Evolutionary conservation across 2,888 invertebrate genomes (phyloP), one percentile per base, ranked within the genome.

Genomic region (Dryobota labecula): DNA sequence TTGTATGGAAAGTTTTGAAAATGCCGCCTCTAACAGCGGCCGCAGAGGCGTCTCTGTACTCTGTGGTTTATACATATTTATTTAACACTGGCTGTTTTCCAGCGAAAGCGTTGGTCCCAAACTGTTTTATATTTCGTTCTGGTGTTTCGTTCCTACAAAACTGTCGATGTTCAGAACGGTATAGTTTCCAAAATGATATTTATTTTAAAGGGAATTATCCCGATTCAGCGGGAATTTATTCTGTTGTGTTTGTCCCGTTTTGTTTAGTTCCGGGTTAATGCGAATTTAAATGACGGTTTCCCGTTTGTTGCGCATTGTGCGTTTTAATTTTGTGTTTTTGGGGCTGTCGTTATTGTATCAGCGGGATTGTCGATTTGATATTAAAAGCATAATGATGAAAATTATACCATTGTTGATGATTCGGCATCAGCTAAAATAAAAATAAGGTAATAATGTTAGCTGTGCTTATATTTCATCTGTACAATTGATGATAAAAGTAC

Each of bases 71-170:
- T 86, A 86, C 76, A 86, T 87, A 88, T 89, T 85, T 85, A 88
- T 89, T 84, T 79, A 11, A 78, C 74, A 66, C 83, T 89, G 89
- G 87, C 88, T 36, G 36, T 20, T n/a, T 66, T 87, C 89, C 89
- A 89, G 82, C 43, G 30, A 53, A 81, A 81, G 87, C 84, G 82
- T 84, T 71, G 79, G 56, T 67, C 53, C 24, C 51, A 36, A 80
- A 80, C 58, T 65, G 64, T 82, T 85, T 81, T 85, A 82, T 87
- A 83, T 86, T 85, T 85, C 70, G 72, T 72, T 64, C 76, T 75
- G 49, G 57, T 75, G 63, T 80, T 78, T 33, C 61, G 69, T 58
- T 33, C 30, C 56, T 43, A 69, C 78, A 77, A 79, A 84, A 82
- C 67, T 82, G 70, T 84, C 80, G 68, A 68, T 75, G 68, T 73